phyloP scores from a whole-genome alignment of 2,113 vertebrate species.

The Mesembrinibis cayennensis region DNA sequence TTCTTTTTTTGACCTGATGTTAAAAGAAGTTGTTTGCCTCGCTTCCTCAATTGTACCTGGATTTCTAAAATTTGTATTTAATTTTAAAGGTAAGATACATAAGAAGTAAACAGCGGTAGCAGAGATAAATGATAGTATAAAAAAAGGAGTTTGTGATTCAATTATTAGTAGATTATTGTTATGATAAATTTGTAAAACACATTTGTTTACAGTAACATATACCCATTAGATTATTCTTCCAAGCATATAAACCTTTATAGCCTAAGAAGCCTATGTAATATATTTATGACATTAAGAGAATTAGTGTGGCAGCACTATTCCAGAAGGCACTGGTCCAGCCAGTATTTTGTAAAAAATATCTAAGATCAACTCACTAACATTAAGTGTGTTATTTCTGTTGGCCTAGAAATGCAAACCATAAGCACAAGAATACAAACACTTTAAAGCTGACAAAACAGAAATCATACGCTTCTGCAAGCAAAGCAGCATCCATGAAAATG shows the following conservation, averaged over 20 bases:
- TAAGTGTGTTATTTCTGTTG: not conserved
- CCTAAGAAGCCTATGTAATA: not conserved
- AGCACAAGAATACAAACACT: not conserved
- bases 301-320: not conserved
- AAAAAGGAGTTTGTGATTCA: not conserved
- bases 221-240: not conserved
- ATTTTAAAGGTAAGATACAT: not conserved
- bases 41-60: not conserved
- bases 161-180: not conserved
- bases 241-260: not conserved
- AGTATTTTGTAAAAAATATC: not conserved
- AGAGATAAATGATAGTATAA: not conserved
- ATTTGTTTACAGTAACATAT: not conserved
- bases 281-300: not conserved
- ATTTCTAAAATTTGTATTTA: not conserved
- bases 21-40: not conserved
- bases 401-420: not conserved
- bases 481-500: not conserved
- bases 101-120: not conserved
- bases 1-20: not conserved
- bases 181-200: not conserved
- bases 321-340: not conserved
- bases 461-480: not conserved
- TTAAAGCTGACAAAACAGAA: conserved; percentile 16
- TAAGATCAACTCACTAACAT: not conserved